These are phyloP conservation scores for Mycetomoellerius zeteki DNA, from an alignment of 1,140 invertebrate genomes.

Conservation along the genomic window DNA sequence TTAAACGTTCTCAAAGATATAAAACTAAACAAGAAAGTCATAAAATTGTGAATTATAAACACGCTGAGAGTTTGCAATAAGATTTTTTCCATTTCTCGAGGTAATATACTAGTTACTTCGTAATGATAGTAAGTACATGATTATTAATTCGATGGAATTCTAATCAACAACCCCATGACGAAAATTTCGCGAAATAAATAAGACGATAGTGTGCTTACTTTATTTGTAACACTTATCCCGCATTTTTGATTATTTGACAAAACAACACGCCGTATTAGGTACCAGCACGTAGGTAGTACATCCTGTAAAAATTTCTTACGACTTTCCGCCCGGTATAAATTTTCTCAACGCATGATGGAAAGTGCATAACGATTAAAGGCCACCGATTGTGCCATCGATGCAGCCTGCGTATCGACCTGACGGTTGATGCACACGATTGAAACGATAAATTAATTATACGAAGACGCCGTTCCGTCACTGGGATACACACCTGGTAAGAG, in stretches of 20 bases:
- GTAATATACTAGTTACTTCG: neutral
- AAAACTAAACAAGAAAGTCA: neutral
- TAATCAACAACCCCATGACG: neutral
- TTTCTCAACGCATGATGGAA: constrained; percentile 10
- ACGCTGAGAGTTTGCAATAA: neutral
- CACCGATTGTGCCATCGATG: constrained; percentile 35
- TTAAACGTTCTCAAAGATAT: neutral
- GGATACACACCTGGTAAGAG: constrained; percentile 30
- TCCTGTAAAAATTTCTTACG: neutral
- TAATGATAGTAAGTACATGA: neutral
- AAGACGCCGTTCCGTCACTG: constrained; percentile 29
- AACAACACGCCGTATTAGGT: neutral
- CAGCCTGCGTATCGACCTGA: constrained; percentile 13
- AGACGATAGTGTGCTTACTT: neutral
- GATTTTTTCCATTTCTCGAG: neutral
- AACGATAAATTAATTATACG: constrained; percentile 69
- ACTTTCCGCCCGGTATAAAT: constrained; percentile 13
- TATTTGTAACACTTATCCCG: neutral
- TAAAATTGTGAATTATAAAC: neutral
- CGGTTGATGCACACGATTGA: constrained; percentile 22
- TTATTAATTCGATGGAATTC: neutral
- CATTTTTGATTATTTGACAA: neutral
- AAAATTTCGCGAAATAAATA: constrained; percentile 16
- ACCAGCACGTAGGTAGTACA: neutral
- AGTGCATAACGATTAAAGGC: constrained; percentile 56